phyloP scores from a whole-genome alignment of 2,888 invertebrate genomes.

The Hydraecia micacea region DNA sequence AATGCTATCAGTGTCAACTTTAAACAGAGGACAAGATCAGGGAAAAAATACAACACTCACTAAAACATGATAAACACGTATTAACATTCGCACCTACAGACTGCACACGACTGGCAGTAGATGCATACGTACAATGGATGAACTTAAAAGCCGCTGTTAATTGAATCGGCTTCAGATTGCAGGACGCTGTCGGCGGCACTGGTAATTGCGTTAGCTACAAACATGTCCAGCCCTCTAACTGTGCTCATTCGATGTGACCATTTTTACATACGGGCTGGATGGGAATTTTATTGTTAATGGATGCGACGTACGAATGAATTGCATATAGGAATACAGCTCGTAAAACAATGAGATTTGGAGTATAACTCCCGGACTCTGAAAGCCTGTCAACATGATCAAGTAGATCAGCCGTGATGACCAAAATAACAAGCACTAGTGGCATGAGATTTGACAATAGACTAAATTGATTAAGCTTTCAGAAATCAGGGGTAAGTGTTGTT shows the following conservation, averaged over 20 bases:
- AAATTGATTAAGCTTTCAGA: slow-evolving; percentile 47
- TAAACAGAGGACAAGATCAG: neutral
- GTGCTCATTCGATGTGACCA: slow-evolving; percentile 73
- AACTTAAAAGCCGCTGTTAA: slow-evolving; percentile 88
- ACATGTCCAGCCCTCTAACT: slow-evolving; percentile 78
- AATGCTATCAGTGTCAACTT: neutral
- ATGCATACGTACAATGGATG: slow-evolving; percentile 73
- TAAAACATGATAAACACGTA: slow-evolving; percentile 15
- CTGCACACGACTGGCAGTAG: slow-evolving; percentile 34
- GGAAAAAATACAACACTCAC: neutral
- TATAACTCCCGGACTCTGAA: slow-evolving; percentile 5
- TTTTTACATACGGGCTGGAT: slow-evolving; percentile 68
- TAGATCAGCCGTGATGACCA: neutral
- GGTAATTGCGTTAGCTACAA: slow-evolving; percentile 86
- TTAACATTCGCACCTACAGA: slow-evolving; percentile 28
- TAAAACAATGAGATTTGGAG: slow-evolving; percentile 28
- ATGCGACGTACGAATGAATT: slow-evolving; percentile 44
- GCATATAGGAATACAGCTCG: slow-evolving; percentile 35
- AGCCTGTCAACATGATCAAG: neutral
- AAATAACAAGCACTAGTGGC: slow-evolving; percentile 10
- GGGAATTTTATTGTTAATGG: slow-evolving; percentile 61
- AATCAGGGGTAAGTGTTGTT: slow-evolving; percentile 40
- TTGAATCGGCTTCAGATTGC: slow-evolving; percentile 89
- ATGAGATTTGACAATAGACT: slow-evolving; percentile 17
- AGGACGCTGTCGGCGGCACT: slow-evolving; percentile 78